A percentile compares a stretch with the other conserved stretches of the same genome.
These are phyloP conservation scores for Tringa solitaria DNA, from an alignment of 2,113 vertebrate genomes.

Conservation along the genomic window DNA sequence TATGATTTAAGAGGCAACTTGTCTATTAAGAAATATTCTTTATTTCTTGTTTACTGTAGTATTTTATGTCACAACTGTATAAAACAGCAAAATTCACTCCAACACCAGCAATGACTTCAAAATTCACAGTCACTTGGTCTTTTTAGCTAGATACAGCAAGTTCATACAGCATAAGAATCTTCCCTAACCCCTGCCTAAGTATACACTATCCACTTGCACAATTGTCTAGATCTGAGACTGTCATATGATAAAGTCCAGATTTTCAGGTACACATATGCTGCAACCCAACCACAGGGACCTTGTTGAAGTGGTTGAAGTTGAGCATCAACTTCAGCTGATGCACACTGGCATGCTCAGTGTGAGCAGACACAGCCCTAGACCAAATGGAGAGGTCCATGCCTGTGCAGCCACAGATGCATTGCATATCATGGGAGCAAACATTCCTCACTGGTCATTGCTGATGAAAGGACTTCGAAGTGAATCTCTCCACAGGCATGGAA, in stretches of 20 bases:
- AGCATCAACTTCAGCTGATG: neutral
- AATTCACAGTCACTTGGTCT: neutral
- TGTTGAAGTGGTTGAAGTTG: neutral
- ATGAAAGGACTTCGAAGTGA: neutral
- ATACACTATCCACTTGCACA: neutral
- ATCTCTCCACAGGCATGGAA: neutral
- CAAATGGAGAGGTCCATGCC: neutral
- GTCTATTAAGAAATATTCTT: neutral
- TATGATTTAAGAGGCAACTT: neutral
- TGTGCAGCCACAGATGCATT: neutral
- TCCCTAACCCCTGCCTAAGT: neutral
- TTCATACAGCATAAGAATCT: neutral
- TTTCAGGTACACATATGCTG: neutral
- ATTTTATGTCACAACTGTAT: neutral
- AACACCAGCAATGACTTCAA: neutral
- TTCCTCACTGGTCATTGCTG: neutral
- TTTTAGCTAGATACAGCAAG: neutral
- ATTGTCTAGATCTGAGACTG: neutral
- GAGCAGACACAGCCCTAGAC: neutral
- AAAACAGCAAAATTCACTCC: neutral
- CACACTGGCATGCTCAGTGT: too few species aligned
- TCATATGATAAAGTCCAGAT: neutral
- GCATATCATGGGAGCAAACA: accelerated
- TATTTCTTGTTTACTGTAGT: neutral
- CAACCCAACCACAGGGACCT: neutral